phyloP scores from a whole-genome alignment of 2,888 invertebrate species.

The Conops quadrifasciatus region DNA sequence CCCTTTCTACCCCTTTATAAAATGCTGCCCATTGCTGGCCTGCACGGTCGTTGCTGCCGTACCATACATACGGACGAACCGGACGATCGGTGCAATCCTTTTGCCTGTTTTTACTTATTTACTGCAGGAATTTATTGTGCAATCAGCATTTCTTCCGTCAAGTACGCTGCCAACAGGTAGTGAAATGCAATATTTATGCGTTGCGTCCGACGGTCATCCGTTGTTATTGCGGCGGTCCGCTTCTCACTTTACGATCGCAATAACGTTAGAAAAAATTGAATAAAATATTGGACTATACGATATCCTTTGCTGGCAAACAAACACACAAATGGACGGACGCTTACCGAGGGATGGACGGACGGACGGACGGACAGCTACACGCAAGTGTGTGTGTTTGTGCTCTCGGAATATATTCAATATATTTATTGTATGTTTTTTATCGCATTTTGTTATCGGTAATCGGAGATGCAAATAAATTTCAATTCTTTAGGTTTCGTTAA shows the following conservation, averaged over 20 bases:
- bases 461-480: constrained; percentile 20
- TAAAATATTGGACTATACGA: constrained; percentile 11
- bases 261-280: constrained; percentile 28
- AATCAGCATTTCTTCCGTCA: constrained; percentile 20
- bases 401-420: background rate
- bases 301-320: background rate
- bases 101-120: background rate
- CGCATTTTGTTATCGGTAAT: constrained; percentile 16
- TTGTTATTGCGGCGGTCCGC: background rate
- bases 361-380: background rate
- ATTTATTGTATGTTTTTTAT: background rate
- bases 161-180: constrained; percentile 5
- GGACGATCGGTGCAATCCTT: constrained; percentile 2
- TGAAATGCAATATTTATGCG: constrained; percentile 27
- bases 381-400: background rate
- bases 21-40: background rate
- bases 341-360: background rate
- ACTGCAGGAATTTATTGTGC: constrained; percentile 12
- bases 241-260: constrained; percentile 21
- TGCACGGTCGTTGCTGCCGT: too few relatives aligned
- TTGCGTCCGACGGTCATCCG: background rate
- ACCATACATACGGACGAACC: background rate
- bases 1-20: too few relatives aligned
- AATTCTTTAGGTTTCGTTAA: background rate
- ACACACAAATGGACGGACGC: background rate